phyloP scores from a whole-genome alignment of 2,797 vertebrate species.

The Ciconia nigra region DNA sequence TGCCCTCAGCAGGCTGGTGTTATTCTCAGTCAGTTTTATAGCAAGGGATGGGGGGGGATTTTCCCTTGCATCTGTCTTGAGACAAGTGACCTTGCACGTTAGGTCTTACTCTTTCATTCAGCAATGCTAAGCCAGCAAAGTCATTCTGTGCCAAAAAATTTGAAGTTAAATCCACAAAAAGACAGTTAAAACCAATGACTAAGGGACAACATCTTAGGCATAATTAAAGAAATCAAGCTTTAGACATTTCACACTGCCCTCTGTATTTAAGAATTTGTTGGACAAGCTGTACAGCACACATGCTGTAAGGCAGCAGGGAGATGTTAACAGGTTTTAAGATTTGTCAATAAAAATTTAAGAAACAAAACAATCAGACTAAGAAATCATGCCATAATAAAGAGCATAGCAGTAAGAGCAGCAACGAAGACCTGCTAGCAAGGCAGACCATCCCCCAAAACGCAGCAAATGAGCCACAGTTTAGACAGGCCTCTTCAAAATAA shows the following conservation, averaged over 20 bases:
- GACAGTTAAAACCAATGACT: background rate
- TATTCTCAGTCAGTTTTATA: background rate
- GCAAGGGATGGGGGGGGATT: background rate
- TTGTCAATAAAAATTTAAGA: background rate
- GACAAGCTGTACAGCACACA: background rate
- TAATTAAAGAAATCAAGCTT: background rate
- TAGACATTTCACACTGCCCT: background rate
- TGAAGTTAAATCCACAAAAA: background rate
- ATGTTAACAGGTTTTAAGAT: accelerated
- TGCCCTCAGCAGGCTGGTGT: background rate
- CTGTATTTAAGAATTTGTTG: background rate
- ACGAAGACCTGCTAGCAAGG: background rate
- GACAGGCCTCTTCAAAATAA: background rate
- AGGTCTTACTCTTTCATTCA: background rate
- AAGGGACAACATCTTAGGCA: accelerated
- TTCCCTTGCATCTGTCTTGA: background rate
- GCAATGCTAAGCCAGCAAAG: background rate
- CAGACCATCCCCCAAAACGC: background rate
- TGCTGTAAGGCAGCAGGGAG: background rate
- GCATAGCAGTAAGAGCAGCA: accelerated
- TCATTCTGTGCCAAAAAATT: background rate
- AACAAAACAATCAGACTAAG: background rate
- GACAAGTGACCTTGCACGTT: background rate
- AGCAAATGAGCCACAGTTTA: background rate
- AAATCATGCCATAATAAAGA: background rate